Evolutionary conservation across 2,797 vertebrate genomes (phyloP).

Genomic region (Gastrophryne carolinensis): DNA sequence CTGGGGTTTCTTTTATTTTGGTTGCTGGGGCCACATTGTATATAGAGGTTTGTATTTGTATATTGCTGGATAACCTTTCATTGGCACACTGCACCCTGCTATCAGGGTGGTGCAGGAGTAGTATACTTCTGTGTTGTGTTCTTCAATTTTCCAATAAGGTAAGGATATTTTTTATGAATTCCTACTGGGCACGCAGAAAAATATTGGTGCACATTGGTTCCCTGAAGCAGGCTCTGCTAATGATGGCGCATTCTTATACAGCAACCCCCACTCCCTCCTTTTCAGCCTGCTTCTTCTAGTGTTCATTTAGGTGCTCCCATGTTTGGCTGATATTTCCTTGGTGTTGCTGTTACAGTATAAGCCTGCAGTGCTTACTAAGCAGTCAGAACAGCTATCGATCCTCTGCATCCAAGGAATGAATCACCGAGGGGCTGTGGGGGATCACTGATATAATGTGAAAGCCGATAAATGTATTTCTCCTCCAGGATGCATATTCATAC

Average conservation of each 20-base stretch:
- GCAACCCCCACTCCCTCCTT: too few relatives aligned
- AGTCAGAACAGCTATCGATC: background rate
- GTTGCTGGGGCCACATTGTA: too few relatives aligned
- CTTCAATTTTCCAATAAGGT: background rate
- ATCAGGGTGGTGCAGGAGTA: too few relatives aligned
- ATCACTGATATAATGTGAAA: background rate
- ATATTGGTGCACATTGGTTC: background rate
- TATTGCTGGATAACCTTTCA: too few relatives aligned
- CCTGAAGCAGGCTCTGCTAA: background rate
- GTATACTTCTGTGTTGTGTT: too few relatives aligned
- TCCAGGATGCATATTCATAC: background rate
- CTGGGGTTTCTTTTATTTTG: too few relatives aligned
- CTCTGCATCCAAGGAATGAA: background rate
- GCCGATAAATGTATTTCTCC: background rate
- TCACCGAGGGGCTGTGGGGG: background rate
- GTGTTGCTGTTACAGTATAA: background rate
- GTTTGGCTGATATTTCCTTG: background rate
- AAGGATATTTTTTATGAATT: too few relatives aligned
- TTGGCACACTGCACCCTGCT: too few relatives aligned
- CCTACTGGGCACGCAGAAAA: background rate
- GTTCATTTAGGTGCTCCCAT: background rate
- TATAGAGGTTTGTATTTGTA: too few relatives aligned
- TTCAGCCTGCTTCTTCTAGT: too few relatives aligned
- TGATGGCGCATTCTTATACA: too few relatives aligned
- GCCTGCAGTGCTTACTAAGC: too few relatives aligned